Base-by-base conservation (phyloP, 53 echinoderm and acorn worm genomes). In the Glandiceps talaboti region DNA sequence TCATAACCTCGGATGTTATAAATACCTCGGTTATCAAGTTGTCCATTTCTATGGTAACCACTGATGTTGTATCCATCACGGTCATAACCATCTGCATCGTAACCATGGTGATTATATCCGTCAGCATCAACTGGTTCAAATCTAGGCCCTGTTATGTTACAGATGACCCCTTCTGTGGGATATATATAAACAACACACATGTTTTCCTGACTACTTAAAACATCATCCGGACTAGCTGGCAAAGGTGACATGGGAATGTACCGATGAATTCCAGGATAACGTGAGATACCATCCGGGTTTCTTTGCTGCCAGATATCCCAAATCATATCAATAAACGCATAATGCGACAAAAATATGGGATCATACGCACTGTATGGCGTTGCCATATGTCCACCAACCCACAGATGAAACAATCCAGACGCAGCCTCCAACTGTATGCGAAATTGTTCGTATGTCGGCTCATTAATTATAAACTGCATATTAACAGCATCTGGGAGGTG, bases 61-160 rank as follows among this genome's bases (percentile, higher is more conserved):
- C 6, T 20, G 20, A 45, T 20, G 74, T 99, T 83, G 73, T 88
- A 94, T 1, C 93, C 99, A 33, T 82, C 80, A 1, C 89, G 74
- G 33, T 94, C 88, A 30, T 84, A 94, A 0, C 99, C 99, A 81
- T 99, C 99, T 25, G 82, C 30, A 73, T 93, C 91, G 6, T 27
- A 83, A 45, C 64, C 64, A 45, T 45, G 64, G 64, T 45, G 64
- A 45, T 12, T 20, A 20, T 45, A 45, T 45, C 64, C 6, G 6
- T 20, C 64, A 6, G 6, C 6, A 45, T 45, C 64, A 45, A 20
- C 6, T 6, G 64, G 64, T 12, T 12, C 64, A 45, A 6, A 12
- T 45, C 20, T 45, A n/a, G n/a, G n/a, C 6, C 64, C 64, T 12
- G 64, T 45, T 45, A 20, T 45, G 20, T 45, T 45, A 20, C 64